phyloP scores from a whole-genome alignment of 2,113 vertebrate species.

The Aspidoscelis tigris region DNA sequence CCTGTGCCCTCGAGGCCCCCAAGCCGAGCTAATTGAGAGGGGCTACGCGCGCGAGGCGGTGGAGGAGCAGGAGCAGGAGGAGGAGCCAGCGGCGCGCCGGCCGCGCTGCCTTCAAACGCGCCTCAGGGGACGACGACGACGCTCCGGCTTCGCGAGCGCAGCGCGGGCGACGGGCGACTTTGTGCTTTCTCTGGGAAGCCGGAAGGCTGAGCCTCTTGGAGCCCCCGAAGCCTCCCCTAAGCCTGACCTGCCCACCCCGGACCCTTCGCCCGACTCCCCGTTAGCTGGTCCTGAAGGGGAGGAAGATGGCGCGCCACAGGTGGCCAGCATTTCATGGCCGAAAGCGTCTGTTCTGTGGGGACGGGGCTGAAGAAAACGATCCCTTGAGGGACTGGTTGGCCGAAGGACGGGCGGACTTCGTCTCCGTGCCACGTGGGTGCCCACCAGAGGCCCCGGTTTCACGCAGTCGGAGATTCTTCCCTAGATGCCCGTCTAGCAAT shows the following conservation, averaged over 20 bases:
- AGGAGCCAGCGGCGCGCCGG: conserved; percentile 74
- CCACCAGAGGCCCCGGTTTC: too few species aligned
- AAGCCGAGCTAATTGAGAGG: conserved; percentile 86
- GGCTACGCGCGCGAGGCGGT: conserved; percentile 60
- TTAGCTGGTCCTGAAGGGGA: background rate
- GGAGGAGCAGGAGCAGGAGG: conserved; percentile 79
- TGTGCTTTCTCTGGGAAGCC: background rate
- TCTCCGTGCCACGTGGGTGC: too few species aligned
- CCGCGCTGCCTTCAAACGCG: conserved; percentile 75
- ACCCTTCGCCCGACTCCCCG: background rate
- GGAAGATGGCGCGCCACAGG: background rate
- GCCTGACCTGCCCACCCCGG: background rate
- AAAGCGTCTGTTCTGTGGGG: background rate
- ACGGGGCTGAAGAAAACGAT: background rate
- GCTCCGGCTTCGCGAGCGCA: conserved; percentile 53
- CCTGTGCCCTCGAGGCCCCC: conserved; percentile 81
- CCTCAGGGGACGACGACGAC: conserved; percentile 51
- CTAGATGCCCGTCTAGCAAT: too few species aligned
- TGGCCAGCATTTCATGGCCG: background rate
- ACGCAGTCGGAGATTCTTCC: too few species aligned
- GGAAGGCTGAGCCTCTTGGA: background rate
- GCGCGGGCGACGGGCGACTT: background rate
- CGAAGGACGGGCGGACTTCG: too few species aligned
- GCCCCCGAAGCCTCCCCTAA: background rate
- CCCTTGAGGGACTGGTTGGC: too few species aligned